phyloP scores from a whole-genome alignment of 2,888 invertebrate species.

The Lobophora halterata region DNA sequence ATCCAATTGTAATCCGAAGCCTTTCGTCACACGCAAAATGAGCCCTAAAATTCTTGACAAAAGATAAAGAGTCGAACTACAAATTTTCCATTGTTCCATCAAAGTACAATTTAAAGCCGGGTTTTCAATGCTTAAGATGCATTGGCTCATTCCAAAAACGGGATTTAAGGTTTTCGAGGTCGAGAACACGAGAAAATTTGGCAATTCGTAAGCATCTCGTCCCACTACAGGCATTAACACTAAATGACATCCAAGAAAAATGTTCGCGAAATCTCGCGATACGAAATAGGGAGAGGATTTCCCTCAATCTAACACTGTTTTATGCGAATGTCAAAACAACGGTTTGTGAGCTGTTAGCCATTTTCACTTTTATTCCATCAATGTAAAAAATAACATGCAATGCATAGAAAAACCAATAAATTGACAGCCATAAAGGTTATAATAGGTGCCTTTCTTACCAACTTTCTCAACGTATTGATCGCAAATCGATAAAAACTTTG shows the following conservation, averaged over 20 bases:
- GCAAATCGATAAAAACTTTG: slow-evolving; percentile 16
- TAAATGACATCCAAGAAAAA: slow-evolving; percentile 77
- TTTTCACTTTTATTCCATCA: not conserved
- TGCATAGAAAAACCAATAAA: too few species aligned
- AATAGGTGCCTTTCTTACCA: too few species aligned
- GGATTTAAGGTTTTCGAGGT: slow-evolving; percentile 68
- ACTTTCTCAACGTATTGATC: too few species aligned
- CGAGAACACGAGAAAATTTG: slow-evolving; percentile 63
- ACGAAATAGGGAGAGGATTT: slow-evolving; percentile 65
- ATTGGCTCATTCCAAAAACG: slow-evolving; percentile 73
- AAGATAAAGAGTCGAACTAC: slow-evolving; percentile 38
- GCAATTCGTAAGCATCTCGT: slow-evolving; percentile 74
- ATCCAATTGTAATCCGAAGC: slow-evolving; percentile 26
- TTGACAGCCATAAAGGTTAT: too few species aligned
- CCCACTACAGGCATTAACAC: slow-evolving; percentile 75
- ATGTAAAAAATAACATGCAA: too few species aligned
- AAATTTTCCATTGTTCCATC: slow-evolving; percentile 52
- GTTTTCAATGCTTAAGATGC: slow-evolving; percentile 74
- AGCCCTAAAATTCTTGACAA: slow-evolving; percentile 39
- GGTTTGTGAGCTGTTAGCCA: slow-evolving; percentile 24
- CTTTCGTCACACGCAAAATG: slow-evolving; percentile 30
- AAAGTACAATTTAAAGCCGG: slow-evolving; percentile 60
- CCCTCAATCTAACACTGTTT: slow-evolving; percentile 46
- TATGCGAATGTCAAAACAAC: slow-evolving; percentile 45
- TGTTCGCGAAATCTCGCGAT: slow-evolving; percentile 59